Evolutionary conservation across 2,797 vertebrate genomes (phyloP).

Genomic region (Eospalax fontanierii): DNA sequence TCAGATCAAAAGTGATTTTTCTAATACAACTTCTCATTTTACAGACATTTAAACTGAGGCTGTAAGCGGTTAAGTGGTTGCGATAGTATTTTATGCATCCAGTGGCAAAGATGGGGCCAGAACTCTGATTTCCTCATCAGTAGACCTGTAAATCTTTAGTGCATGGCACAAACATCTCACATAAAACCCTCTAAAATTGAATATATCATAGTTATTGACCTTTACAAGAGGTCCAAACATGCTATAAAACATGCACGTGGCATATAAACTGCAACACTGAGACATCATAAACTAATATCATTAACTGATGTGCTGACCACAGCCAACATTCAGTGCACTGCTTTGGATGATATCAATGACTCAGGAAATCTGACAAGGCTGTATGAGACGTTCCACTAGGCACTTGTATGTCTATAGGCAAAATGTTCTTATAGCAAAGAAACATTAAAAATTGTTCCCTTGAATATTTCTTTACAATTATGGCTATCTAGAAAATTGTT

Average conservation of each 20-base stretch:
- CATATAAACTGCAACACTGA: background rate
- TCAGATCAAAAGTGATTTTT: background rate
- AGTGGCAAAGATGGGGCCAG: background rate
- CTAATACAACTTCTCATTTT: background rate
- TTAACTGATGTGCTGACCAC: background rate
- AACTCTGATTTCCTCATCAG: background rate
- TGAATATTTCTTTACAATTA: background rate
- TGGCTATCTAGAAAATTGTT: no score
- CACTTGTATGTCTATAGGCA: background rate
- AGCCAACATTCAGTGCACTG: background rate
- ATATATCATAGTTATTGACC: background rate
- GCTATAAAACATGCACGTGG: conserved; percentile 13
- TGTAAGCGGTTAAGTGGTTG: background rate
- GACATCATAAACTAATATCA: background rate
- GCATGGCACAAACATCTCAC: background rate
- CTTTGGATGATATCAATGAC: background rate
- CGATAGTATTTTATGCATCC: background rate
- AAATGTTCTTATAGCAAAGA: background rate
- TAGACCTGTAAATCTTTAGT: background rate
- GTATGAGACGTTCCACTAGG: background rate
- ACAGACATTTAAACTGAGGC: background rate
- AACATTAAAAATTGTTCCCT: background rate
- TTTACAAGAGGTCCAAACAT: background rate
- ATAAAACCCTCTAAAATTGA: background rate
- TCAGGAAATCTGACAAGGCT: background rate